Evolutionary conservation across 2,113 vertebrate genomes (phyloP), one percentile per base, ranked within the genome.

Genomic region (Hippotragus niger): DNA sequence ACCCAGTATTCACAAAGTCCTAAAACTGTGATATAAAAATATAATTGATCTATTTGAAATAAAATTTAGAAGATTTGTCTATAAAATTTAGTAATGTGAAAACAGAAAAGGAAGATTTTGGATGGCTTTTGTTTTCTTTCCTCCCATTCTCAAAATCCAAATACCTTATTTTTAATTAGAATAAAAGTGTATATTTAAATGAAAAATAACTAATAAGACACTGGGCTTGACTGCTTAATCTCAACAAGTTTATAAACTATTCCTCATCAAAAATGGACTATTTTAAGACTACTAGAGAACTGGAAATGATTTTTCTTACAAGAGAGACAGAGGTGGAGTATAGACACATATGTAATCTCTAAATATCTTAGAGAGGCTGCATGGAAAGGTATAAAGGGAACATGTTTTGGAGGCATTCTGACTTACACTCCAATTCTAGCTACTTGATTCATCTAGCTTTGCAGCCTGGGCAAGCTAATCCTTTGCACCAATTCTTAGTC

Each of bases 1-100:
- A 7, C n/a, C 12, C 12, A 85, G 11, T 87, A 83, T 52, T 58
- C 47, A 64, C 13, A 78, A 23, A 95, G 60, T 62, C 45, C 88
- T 91, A 90, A 95, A 93, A 88, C n/a, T 71, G 47, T 50, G 64
- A 83, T 29, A 78, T 40, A 94, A 88, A 96, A 95, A 78, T 47
- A 3, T 19, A 95, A 95, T 5, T 58, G 11, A 94, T 52, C 33
- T 62, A 53, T 57, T 3, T 81, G 40, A 64, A 91, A 74, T 84
- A 83, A 96, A 88, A 90, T 15, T 53, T 21, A 76, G 81, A 86
- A 64, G 15, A 84, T 2, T 78, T 83, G 5, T 19, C 92, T 47
- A 78, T 71, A 83, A 67, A 78, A 90, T 40, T 58, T 58, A 71
- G n/a, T 50, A 83, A 67, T 17, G 31, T 45, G 52, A 84, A 92